Conservation (phyloP, 2,888 invertebrate species). For the Polyommatus icarus region DNA sequence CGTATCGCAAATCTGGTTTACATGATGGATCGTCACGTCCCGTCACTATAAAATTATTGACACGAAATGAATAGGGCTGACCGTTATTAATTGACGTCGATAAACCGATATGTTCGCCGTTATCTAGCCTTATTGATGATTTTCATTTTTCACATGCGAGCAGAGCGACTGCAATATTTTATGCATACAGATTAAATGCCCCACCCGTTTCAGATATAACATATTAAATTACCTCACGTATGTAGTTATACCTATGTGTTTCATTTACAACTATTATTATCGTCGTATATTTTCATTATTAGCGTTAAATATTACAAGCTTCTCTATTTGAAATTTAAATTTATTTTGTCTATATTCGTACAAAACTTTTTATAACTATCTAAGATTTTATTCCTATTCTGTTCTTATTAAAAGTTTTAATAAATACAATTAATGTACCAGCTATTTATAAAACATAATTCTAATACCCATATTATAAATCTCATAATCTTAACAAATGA, state of each 20-base stretch:
- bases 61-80: slow-evolving; percentile 26
- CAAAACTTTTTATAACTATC: no score
- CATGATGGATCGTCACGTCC: not conserved
- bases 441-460: no score
- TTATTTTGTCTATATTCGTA: no score
- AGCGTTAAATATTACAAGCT: no score
- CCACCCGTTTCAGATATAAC: not conserved
- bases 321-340: no score
- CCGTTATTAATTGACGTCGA: slow-evolving; percentile 34
- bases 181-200: slow-evolving; percentile 22
- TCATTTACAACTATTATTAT: no score
- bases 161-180: slow-evolving; percentile 32
- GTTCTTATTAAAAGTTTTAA: no score
- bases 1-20: not conserved
- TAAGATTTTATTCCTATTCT: no score
- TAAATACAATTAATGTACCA: no score
- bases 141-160: slow-evolving; percentile 34
- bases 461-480: not conserved
- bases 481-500: not conserved
- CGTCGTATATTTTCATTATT: no score
- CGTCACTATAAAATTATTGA: slow-evolving; percentile 28
- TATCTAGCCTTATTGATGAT: slow-evolving; percentile 36
- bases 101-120: slow-evolving; percentile 31
- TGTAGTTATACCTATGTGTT: not conserved
- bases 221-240: not conserved